Evolutionary conservation across 2,113 vertebrate species (phyloP), one percentile per base, ranked within the genome.

Genomic region (Pseudorectes ferrugineus): DNA sequence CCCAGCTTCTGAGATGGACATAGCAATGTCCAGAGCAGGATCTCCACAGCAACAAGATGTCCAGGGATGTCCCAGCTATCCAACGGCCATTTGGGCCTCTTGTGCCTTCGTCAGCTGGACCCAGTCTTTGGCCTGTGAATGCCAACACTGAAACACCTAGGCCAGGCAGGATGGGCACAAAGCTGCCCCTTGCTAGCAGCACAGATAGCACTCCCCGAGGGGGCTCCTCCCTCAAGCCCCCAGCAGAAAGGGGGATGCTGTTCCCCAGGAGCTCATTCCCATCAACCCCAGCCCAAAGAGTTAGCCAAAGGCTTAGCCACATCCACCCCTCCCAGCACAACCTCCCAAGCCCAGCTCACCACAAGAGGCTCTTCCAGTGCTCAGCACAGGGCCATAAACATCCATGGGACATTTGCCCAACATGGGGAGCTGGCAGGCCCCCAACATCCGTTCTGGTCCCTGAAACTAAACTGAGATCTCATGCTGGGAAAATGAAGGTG

Each of bases 151-250:
- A n/a, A 58, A 65, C 1, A 9, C 31, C 18, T 40, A 24, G 10
- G 75, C 10, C 38, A 67, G 48, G 52, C 29, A 75, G 51, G 31
- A 70, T 1, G 1, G 72, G 33, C 28, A 55, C 70, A 70, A 42
- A 78, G 88, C 12, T 31, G 57, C 17, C 12, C 51, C 46, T 24
- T 11, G 22, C 35, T 14, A 20, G 35, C 38, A 74, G 55, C 72
- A 55, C 51, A 71, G 40, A 43, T 11, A 1, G 3, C 4, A 4
- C 12, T 26, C 13, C 54, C 22, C 0, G 0, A 45, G 9, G 15
- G 20, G 35, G 15, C 12, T 85, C 28, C 28, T 3, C 4, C 23
- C 33, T 22, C 2, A 1, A 71, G 31, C 4, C 15, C 10, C 6
- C 5, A 0, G 35, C 38, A 78, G 33, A 68, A 17, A 14, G 8